A percentile compares a stretch with the other conserved stretches of the same genome.
Evolutionary conservation across 64 coral and sea anemone genomes (phyloP).

Genomic region (Pocillopora damicornis): DNA sequence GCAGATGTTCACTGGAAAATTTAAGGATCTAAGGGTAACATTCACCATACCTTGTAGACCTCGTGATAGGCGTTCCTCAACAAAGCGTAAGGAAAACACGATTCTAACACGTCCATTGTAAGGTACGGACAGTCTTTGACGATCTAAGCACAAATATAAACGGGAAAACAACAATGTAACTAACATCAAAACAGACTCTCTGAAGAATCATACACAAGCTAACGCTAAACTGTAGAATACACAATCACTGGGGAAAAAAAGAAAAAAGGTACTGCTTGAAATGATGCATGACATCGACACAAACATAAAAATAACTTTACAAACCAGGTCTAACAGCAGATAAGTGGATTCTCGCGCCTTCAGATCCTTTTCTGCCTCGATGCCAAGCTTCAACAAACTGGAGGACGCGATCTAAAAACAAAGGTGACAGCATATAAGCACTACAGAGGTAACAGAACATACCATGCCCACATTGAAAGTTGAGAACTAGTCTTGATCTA

Average conservation of each 20-base stretch:
- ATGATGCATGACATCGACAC: not conserved
- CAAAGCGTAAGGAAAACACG: slow-evolving; percentile 92
- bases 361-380: slow-evolving; percentile 93
- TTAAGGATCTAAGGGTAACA: too few species aligned
- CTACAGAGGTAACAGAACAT: not conserved
- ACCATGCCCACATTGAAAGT: too few species aligned
- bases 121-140: slow-evolving; percentile 85
- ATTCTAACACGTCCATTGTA: slow-evolving; percentile 96
- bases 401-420: slow-evolving; percentile 86
- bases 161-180: too few species aligned
- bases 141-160: slow-evolving; percentile 45
- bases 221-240: too few species aligned
- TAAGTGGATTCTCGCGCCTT: slow-evolving; percentile 81
- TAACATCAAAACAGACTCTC: too few species aligned
- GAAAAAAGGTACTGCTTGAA: not conserved
- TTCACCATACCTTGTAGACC: slow-evolving; percentile 81
- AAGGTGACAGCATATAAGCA: not conserved
- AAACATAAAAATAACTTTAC: not conserved
- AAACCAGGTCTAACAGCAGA: slow-evolving; percentile 91
- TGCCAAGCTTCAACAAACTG: slow-evolving; percentile 94
- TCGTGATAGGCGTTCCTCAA: slow-evolving; percentile 91
- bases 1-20: too few species aligned
- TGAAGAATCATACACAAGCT: too few species aligned
- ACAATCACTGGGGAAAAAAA: too few species aligned
- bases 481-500: too few species aligned